A percentile compares a stretch with the other conserved stretches of the same genome.
Evolutionary conservation across 2,888 invertebrate genomes (phyloP).

Genomic region (Noctuana brunneofusca): DNA sequence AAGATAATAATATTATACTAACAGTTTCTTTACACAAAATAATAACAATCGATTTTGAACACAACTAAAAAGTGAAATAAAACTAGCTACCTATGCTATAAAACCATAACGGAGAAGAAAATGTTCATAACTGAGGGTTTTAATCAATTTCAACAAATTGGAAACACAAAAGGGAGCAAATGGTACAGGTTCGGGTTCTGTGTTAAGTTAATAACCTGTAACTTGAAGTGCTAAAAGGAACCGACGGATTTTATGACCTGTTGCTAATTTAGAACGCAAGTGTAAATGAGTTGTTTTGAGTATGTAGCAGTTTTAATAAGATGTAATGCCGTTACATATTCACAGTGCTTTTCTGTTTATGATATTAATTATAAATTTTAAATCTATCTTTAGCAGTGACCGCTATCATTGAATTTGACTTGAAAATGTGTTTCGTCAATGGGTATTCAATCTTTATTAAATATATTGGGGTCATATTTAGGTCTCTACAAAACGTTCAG

Average conservation of each 20-base stretch:
- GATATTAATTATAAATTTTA: too few species aligned
- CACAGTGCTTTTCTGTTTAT: too few species aligned
- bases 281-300: slow-evolving; percentile 33
- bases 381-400: too few species aligned
- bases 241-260: slow-evolving; percentile 60
- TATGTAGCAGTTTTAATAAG: neutral
- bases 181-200: slow-evolving; percentile 55
- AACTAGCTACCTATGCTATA: neutral
- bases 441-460: too few species aligned
- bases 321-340: neutral
- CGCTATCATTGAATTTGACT: too few species aligned
- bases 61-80: neutral
- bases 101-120: neutral
- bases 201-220: slow-evolving; percentile 67
- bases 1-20: neutral
- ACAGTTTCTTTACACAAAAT: neutral
- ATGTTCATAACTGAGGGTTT: neutral
- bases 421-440: too few species aligned
- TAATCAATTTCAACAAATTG: slow-evolving; percentile 41
- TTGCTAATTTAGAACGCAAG: slow-evolving; percentile 57
- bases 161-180: slow-evolving; percentile 57
- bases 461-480: too few species aligned
- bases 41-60: neutral
- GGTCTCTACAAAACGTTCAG: too few species aligned
- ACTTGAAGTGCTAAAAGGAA: slow-evolving; percentile 67